A percentile compares a stretch with the other conserved stretches of the same genome.
These are phyloP conservation scores for Lacanobia wlatinum DNA, from an alignment of 2,888 invertebrate genomes.

Conservation along the genomic window DNA sequence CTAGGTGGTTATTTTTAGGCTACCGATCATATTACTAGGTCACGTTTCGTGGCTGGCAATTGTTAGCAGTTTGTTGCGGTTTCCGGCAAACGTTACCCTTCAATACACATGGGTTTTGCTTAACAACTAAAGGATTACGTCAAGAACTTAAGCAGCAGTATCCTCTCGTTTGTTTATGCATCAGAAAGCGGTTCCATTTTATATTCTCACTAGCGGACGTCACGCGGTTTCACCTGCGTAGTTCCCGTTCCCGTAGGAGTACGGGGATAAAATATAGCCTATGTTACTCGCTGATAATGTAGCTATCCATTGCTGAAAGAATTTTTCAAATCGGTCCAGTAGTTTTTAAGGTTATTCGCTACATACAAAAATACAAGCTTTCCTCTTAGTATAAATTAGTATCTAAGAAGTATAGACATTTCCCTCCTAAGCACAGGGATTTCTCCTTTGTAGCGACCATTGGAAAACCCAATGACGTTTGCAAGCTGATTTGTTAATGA, in stretches of 20 bases:
- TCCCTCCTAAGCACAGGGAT: background rate
- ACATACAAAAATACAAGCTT: too few relatives aligned
- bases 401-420: too few relatives aligned
- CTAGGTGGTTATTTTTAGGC: constrained; percentile 45
- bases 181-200: background rate
- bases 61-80: constrained; percentile 7
- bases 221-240: too few relatives aligned
- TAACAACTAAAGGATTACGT: background rate
- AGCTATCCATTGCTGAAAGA: too few relatives aligned
- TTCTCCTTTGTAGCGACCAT: background rate
- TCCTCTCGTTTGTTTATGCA: background rate
- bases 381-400: too few relatives aligned
- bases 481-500: constrained; percentile 19
- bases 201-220: background rate
- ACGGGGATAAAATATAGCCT: too few relatives aligned
- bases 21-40: constrained; percentile 15
- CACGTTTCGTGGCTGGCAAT: constrained; percentile 22
- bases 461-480: constrained; percentile 1
- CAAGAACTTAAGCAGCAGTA: background rate
- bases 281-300: too few relatives aligned
- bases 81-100: constrained; percentile 10
- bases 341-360: too few relatives aligned
- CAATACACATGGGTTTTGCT: constrained; percentile 3
- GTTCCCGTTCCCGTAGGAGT: too few relatives aligned
- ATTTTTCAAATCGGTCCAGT: too few relatives aligned